phyloP scores from a whole-genome alignment of 2,888 invertebrate genomes.

The Diloba caeruleocephala region DNA sequence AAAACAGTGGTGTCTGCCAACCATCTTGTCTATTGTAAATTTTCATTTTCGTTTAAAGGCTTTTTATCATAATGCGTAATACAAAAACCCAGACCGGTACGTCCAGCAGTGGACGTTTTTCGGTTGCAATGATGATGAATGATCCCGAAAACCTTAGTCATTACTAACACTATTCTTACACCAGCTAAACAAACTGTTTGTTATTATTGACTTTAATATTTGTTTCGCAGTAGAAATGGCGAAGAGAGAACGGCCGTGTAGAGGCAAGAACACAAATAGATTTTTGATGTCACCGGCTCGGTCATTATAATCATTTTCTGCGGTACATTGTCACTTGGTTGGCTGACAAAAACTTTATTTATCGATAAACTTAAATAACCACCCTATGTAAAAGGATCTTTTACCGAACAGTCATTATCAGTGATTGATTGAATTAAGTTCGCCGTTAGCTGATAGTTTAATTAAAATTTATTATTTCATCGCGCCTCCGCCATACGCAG shows the following conservation, averaged over 20 bases:
- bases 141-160: no score
- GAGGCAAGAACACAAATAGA: slow-evolving; percentile 79
- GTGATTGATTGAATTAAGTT: slow-evolving; percentile 66
- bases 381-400: slow-evolving; percentile 61
- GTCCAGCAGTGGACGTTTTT: no score
- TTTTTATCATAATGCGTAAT: no score
- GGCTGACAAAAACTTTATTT: slow-evolving; percentile 66
- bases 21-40: no score
- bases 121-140: background rate
- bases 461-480: slow-evolving; percentile 40
- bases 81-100: no score
- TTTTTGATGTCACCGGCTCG: slow-evolving; percentile 78
- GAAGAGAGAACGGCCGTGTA: slow-evolving; percentile 47
- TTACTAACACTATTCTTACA: slow-evolving; percentile 6
- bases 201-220: slow-evolving; percentile 68
- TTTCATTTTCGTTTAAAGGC: no score
- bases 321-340: slow-evolving; percentile 60
- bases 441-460: slow-evolving; percentile 56
- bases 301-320: slow-evolving; percentile 69
- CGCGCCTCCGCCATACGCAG: slow-evolving; percentile 24
- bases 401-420: slow-evolving; percentile 56
- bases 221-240: slow-evolving; percentile 63
- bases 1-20: no score
- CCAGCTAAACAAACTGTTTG: slow-evolving; percentile 57
- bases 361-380: slow-evolving; percentile 64